A percentile compares a stretch with the other conserved stretches of the same genome.
Conservation (phyloP, 1,140 invertebrate genomes). For the Penaeus japonicus region DNA sequence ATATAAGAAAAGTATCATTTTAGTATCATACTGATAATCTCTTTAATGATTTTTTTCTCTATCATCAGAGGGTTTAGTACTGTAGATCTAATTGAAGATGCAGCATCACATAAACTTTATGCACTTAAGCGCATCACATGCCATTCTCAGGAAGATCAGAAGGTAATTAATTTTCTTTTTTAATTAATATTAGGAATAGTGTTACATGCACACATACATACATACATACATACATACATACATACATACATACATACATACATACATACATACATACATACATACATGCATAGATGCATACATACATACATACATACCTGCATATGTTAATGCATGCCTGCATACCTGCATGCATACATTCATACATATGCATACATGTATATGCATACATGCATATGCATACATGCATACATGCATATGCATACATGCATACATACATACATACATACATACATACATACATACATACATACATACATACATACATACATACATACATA, state of each 20-base stretch:
- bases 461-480: neutral
- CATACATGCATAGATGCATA: neutral
- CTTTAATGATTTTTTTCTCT: conserved; percentile 22
- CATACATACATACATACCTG: neutral
- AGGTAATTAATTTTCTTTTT: conserved; percentile 59
- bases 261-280: neutral
- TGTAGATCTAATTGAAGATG: conserved; percentile 80
- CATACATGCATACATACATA: neutral
- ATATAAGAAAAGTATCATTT: too few relatives aligned
- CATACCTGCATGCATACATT: neutral
- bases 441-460: neutral
- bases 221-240: neutral
- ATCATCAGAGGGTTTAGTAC: conserved; percentile 80
- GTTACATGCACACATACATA: neutral
- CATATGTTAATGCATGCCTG: neutral
- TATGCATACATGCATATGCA: neutral
- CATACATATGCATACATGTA: neutral
- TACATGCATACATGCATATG: neutral
- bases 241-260: neutral
- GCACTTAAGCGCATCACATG: conserved; percentile 85
- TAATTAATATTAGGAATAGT: neutral
- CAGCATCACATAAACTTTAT: conserved; percentile 74
- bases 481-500: neutral
- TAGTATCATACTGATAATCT: too few relatives aligned
- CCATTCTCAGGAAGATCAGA: conserved; percentile 81